Evolutionary conservation across 1,140 invertebrate genomes (phyloP).

Genomic region (Ceratina japonica): DNA sequence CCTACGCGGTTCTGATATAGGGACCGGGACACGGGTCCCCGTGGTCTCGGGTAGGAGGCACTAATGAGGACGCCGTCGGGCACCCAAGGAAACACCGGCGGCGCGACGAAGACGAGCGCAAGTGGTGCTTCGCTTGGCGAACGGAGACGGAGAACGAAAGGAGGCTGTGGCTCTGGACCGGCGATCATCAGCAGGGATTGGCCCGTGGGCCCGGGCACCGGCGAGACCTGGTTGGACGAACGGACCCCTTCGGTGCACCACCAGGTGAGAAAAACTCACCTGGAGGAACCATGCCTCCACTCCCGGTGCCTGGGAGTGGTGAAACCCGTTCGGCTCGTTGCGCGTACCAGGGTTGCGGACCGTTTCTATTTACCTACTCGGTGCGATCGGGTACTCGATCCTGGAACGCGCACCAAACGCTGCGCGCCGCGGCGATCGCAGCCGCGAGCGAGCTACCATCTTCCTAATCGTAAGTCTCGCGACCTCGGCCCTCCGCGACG

Average conservation of each 20-base stretch:
- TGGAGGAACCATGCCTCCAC: conserved; percentile 60
- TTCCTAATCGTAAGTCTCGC: neutral
- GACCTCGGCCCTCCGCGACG: conserved; percentile 10
- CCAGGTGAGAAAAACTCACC: conserved; percentile 71
- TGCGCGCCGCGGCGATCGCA: neutral
- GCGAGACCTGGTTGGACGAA: conserved; percentile 71
- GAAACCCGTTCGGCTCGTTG: neutral
- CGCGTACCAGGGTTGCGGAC: conserved; percentile 24
- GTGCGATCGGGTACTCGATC: conserved; percentile 12
- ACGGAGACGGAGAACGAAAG: conserved; percentile 34
- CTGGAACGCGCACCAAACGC: conserved; percentile 10
- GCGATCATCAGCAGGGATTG: conserved; percentile 75
- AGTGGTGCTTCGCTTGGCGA: neutral
- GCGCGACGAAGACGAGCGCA: neutral
- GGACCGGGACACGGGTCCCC: conserved; percentile 59
- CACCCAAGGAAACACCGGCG: conserved; percentile 1
- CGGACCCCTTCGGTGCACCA: conserved; percentile 58
- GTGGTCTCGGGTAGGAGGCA: conserved; percentile 69
- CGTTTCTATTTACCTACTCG: neutral
- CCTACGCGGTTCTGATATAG: conserved; percentile 60
- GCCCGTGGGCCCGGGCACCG: conserved; percentile 64
- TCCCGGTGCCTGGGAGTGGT: conserved; percentile 52
- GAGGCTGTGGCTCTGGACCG: conserved; percentile 72
- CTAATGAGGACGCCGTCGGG: conserved; percentile 72
- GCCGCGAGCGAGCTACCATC: neutral